Evolutionary conservation across 2,113 vertebrate genomes (phyloP).

Genomic region (Synchiropus splendidus): DNA sequence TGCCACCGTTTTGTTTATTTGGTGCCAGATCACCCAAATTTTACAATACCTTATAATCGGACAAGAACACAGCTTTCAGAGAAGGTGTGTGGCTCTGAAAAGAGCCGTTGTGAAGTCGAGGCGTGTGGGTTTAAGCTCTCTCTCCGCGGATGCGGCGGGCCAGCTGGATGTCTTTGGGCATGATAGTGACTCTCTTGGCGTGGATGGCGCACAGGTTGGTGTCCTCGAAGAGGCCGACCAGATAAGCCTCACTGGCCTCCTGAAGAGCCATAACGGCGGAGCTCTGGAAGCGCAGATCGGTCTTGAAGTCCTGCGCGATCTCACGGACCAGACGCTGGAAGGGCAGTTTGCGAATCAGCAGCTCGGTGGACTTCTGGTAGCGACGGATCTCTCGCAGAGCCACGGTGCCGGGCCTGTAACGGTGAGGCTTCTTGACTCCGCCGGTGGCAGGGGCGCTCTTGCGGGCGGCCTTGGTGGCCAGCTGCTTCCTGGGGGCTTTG

Average conservation of each 20-base stretch:
- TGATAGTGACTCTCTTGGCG: slow-evolving; percentile 72
- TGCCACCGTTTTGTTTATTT: too few relatives aligned
- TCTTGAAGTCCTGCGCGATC: slow-evolving; percentile 51
- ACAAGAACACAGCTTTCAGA: too few relatives aligned
- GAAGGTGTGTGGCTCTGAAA: too few relatives aligned
- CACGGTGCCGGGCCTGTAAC: slow-evolving; percentile 48
- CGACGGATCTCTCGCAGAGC: slow-evolving; percentile 47
- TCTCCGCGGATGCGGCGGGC: slow-evolving; percentile 70
- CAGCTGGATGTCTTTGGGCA: slow-evolving; percentile 78
- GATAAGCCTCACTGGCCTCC: slow-evolving; percentile 70
- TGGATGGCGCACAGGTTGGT: slow-evolving; percentile 73
- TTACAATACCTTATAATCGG: too few relatives aligned
- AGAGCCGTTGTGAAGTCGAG: too few relatives aligned
- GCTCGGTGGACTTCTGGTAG: slow-evolving; percentile 50
- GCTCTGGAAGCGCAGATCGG: slow-evolving; percentile 54
- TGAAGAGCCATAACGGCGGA: slow-evolving; percentile 55
- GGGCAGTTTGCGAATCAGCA: slow-evolving; percentile 43
- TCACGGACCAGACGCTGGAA: slow-evolving; percentile 48
- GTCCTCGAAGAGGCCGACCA: slow-evolving; percentile 71
- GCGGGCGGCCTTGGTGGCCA: slow-evolving; percentile 38
- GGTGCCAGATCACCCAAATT: too few relatives aligned
- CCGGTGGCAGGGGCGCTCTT: slow-evolving; percentile 46
- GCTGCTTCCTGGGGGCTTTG: slow-evolving; percentile 41
- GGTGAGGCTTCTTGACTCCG: slow-evolving; percentile 50
- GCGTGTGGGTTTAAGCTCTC: slow-evolving; percentile 24